Percentiles rank a stretch among this genome's conserved stretches.
phyloP scores from a whole-genome alignment of 2,888 invertebrate species.

The Homarus gammarus region DNA sequence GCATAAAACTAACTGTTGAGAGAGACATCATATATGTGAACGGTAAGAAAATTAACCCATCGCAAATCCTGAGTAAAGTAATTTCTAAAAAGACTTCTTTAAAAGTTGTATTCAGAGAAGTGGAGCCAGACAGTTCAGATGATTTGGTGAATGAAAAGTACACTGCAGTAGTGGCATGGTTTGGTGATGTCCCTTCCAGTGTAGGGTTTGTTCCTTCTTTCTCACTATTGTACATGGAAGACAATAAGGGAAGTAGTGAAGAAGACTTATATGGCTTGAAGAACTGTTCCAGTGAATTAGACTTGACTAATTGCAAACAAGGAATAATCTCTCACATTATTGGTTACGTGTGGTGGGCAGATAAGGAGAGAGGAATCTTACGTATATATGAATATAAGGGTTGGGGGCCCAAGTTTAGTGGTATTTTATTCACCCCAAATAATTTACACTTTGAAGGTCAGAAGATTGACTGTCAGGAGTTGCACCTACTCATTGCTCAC shows the following conservation, averaged over 20 bases:
- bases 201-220: background rate
- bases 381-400: background rate
- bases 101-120: background rate
- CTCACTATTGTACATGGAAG: background rate
- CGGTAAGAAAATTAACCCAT: background rate
- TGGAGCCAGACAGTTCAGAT: background rate
- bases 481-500: conserved; percentile 17
- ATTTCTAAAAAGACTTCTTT: background rate
- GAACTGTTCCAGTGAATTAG: too few species aligned
- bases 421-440: background rate
- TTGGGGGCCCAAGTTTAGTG: conserved; percentile 10
- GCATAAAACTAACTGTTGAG: background rate
- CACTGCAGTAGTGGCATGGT: conserved; percentile 19
- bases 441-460: conserved; percentile 4
- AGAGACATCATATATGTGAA: background rate
- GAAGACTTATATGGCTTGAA: too few species aligned
- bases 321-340: background rate
- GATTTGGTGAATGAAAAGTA: background rate
- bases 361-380: conserved; percentile 18
- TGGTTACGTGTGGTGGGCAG: conserved; percentile 19
- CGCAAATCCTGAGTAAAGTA: background rate
- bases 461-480: background rate
- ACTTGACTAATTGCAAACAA: too few species aligned
- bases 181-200: conserved; percentile 8
- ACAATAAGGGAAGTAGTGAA: background rate